Evolutionary conservation across 2,797 vertebrate genomes (phyloP).

Genomic region (Phoeniculus purpureus): DNA sequence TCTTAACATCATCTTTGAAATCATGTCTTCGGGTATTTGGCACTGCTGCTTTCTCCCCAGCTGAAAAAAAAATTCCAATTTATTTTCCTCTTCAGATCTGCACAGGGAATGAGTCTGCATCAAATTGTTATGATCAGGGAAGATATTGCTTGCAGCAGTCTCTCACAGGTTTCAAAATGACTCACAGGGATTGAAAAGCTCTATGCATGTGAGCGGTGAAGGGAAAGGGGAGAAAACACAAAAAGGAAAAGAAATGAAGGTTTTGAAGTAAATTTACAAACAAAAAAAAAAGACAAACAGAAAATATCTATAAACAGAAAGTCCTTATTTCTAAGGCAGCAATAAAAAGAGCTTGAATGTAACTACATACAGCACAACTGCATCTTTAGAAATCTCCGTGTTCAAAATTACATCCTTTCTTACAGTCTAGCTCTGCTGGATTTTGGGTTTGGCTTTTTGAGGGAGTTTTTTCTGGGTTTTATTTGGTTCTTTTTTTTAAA

Average conservation of each 20-base stretch:
- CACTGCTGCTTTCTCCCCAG: constrained; percentile 16
- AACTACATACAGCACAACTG: neutral
- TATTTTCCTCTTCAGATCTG: constrained; percentile 69
- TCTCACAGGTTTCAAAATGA: constrained; percentile 69
- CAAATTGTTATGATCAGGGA: constrained; percentile 72
- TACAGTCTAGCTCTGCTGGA: neutral
- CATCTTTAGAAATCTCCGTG: neutral
- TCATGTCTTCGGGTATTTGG: constrained; percentile 28
- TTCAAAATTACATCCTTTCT: neutral
- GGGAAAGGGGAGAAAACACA: neutral
- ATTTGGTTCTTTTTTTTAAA: neutral
- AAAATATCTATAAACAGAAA: neutral
- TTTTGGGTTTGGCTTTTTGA: neutral
- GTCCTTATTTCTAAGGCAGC: neutral
- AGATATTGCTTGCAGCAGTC: constrained; percentile 63
- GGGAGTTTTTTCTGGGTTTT: neutral
- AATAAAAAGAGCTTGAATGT: neutral
- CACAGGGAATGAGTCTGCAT: constrained; percentile 65
- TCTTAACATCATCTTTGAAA: constrained; percentile 64
- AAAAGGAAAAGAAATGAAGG: neutral
- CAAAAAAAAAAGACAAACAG: constrained; percentile 9
- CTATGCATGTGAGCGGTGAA: constrained; percentile 19
- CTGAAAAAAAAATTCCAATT: constrained; percentile 71
- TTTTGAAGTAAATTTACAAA: constrained; percentile 46
- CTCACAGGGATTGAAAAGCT: constrained; percentile 46